Evolutionary conservation across 2,113 vertebrate genomes (phyloP), one percentile per base, ranked within the genome.

Genomic region (Onychorhynchus coronatus): DNA sequence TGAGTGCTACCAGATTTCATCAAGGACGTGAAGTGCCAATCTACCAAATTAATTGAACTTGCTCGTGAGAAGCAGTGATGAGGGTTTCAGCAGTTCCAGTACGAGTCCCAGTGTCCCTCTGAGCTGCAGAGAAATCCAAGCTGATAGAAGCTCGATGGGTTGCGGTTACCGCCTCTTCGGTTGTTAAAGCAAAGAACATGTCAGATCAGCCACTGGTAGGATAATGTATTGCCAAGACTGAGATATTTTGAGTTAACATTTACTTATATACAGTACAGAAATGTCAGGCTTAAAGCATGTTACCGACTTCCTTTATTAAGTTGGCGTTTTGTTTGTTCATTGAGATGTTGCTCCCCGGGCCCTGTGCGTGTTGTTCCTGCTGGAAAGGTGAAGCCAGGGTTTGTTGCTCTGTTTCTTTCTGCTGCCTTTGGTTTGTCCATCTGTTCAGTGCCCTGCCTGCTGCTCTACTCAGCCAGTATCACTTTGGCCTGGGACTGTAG

Each of bases 31-130:
- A 55, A 88, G 56, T 85, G 17, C 55, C 44, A 67, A 5, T 52
- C 59, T 73, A 24, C 55, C 73, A 61, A 76, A 96, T 95, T 87
- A 96, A 93, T 59, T 82, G 59, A 94, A 93, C 31, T 85, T 85
- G 52, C 61, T 94, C 22, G 33, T 86, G 77, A 89, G 82, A 93
- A 91, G 87, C 39, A 42, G 31, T 15, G 65, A 47, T 50, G 22
- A 65, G 61, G 87, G 25, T 85, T 95, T 94, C 62, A 77, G 44
- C 55, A 44, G 52, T 65, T 96, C 4, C 27, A 41, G 39, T 28
- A 20, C 89, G n/a, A 59, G 23, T 37, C 37, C 85, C 58, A 50
- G 21, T 83, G 44, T 89, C 47, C 56, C 79, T 59, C 41, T 53
- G 87, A 66, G 39, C 33, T 89, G 53, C 44, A 66, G 83, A 67